Evolutionary conservation across 1,140 invertebrate species (phyloP).

Genomic region (Daktulosphaira vitifoliae): DNA sequence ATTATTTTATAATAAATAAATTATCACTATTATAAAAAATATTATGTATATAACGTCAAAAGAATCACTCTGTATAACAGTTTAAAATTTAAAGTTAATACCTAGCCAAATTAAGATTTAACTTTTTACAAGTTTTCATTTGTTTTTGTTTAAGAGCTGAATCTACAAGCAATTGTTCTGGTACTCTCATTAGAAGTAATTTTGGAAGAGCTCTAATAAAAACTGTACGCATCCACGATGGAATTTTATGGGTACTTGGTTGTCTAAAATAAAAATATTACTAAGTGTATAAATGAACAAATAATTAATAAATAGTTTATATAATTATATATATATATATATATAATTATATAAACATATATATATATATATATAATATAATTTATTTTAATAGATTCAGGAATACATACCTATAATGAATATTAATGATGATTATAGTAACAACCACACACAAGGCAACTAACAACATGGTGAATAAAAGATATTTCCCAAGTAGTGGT

Average conservation of each 20-base stretch:
- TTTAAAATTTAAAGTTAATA: too few relatives aligned
- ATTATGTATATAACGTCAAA: too few relatives aligned
- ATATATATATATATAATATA: too few relatives aligned
- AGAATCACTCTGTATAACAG: too few relatives aligned
- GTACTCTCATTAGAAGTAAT: slow-evolving; percentile 73
- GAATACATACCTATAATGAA: slow-evolving; percentile 99
- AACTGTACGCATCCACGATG: slow-evolving; percentile 77
- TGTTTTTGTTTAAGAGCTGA: slow-evolving; percentile 67
- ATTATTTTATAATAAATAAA: too few relatives aligned
- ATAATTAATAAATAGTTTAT: too few relatives aligned
- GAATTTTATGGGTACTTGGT: slow-evolving; percentile 95
- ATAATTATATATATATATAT: too few relatives aligned
- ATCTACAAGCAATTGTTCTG: slow-evolving; percentile 68
- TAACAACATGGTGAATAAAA: slow-evolving; percentile 97
- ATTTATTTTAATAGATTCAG: too few relatives aligned
- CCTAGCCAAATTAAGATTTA: slow-evolving; percentile 58
- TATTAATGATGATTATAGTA: slow-evolving; percentile 94
- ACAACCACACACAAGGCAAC: slow-evolving; percentile 93
- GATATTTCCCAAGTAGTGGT: slow-evolving; percentile 93
- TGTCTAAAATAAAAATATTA: slow-evolving; percentile 42
- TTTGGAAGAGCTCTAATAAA: slow-evolving; percentile 81
- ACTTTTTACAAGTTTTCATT: slow-evolving; percentile 49
- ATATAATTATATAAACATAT: too few relatives aligned
- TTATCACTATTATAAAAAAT: too few relatives aligned
- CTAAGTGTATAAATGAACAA: too few relatives aligned